Conservation (phyloP, 2,113 vertebrate genomes). For the Mastomys natalensis region DNA sequence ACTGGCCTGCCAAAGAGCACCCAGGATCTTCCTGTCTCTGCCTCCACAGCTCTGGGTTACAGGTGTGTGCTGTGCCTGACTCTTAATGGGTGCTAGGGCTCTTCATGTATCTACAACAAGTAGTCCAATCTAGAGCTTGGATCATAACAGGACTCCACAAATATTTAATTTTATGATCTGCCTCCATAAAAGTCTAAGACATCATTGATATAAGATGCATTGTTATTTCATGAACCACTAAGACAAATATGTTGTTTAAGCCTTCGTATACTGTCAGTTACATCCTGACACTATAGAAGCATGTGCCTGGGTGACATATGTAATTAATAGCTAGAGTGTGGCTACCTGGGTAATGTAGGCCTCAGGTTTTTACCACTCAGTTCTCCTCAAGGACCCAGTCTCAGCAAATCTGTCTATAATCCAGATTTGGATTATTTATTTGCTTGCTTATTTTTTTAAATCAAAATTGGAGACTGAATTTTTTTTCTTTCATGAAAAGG, state of each 20-base stretch:
- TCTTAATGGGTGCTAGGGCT: no score
- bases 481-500: not conserved
- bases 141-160: not conserved
- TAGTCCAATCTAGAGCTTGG: not conserved
- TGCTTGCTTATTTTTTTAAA: not conserved
- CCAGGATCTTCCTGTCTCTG: not conserved
- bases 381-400: not conserved
- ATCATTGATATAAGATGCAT: slow-evolving; percentile 10
- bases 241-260: not conserved
- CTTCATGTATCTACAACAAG: not conserved
- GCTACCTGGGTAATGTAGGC: not conserved
- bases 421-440: no score
- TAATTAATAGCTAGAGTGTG: not conserved
- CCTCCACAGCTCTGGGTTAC: not conserved
- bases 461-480: no score
- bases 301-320: not conserved
- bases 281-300: not conserved
- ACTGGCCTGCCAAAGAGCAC: not conserved
- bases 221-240: slow-evolving; percentile 22
- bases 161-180: not conserved
- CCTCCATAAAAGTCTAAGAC: not conserved
- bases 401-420: not conserved
- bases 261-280: not conserved
- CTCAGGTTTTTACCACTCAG: not conserved
- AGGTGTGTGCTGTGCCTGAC: no score